phyloP scores from a whole-genome alignment of 2,888 invertebrate genomes.

The Plusia festucae region DNA sequence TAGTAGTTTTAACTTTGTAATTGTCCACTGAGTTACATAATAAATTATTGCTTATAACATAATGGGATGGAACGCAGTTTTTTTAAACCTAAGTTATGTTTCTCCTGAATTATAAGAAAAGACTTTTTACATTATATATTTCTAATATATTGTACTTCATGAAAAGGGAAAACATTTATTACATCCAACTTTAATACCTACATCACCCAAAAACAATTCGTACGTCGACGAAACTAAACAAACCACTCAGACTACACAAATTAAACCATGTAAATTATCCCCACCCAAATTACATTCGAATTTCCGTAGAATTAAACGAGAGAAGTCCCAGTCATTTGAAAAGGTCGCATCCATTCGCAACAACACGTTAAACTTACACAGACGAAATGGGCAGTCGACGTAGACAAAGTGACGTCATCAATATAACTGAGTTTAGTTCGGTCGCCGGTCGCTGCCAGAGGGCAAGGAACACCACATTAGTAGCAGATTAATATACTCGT shows the following conservation, averaged over 20 bases:
- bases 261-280: slow-evolving; percentile 59
- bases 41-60: too few relatives aligned
- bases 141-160: too few relatives aligned
- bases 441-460: slow-evolving; percentile 65
- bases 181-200: not conserved
- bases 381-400: slow-evolving; percentile 77
- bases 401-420: slow-evolving; percentile 84
- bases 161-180: not conserved
- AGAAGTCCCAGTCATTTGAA: slow-evolving; percentile 66
- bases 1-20: slow-evolving; percentile 1
- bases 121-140: too few relatives aligned
- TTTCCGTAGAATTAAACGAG: slow-evolving; percentile 71
- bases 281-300: slow-evolving; percentile 70
- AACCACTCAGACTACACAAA: slow-evolving; percentile 55
- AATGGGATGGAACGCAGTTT: too few relatives aligned
- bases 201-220: slow-evolving; percentile 44
- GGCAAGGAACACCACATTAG: slow-evolving; percentile 82
- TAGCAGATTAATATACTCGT: slow-evolving; percentile 83
- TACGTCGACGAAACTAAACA: slow-evolving; percentile 43
- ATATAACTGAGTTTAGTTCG: slow-evolving; percentile 74
- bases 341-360: slow-evolving; percentile 72
- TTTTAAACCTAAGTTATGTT: too few relatives aligned
- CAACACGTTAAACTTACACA: slow-evolving; percentile 76
- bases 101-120: too few relatives aligned
- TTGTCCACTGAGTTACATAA: not conserved